Evolutionary conservation across 2,113 vertebrate species (phyloP).

Genomic region (Chaetops frenatus): DNA sequence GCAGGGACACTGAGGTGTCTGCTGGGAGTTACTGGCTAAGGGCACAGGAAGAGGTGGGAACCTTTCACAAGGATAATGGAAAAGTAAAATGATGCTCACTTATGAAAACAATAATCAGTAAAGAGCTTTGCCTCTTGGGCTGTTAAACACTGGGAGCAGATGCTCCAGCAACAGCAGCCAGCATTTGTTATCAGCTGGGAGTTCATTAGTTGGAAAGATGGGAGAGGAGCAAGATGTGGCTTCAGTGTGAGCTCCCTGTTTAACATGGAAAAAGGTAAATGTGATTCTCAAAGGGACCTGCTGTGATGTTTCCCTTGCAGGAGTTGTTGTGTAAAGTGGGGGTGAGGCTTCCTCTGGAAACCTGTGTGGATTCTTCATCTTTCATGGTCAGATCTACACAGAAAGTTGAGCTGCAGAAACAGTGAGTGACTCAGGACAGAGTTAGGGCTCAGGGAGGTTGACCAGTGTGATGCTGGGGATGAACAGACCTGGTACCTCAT

Average conservation of each 20-base stretch:
- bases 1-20: background rate
- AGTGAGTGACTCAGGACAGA: background rate
- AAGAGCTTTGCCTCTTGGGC: background rate
- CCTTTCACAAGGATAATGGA: background rate
- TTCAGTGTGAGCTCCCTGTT: background rate
- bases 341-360: background rate
- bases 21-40: background rate
- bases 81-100: background rate
- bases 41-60: background rate
- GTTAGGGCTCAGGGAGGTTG: background rate
- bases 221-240: background rate
- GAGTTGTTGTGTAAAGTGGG: background rate
- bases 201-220: background rate
- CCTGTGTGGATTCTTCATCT: background rate
- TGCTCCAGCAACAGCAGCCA: background rate
- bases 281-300: accelerated
- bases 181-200: background rate
- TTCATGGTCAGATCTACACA: accelerated
- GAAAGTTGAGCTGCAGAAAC: background rate
- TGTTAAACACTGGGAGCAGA: background rate
- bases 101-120: background rate
- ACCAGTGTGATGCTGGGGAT: background rate
- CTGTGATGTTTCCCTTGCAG: background rate
- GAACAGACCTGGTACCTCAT: background rate
- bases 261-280: background rate